Conservation (phyloP, 1,140 invertebrate genomes). For the Coelopa frigida region DNA sequence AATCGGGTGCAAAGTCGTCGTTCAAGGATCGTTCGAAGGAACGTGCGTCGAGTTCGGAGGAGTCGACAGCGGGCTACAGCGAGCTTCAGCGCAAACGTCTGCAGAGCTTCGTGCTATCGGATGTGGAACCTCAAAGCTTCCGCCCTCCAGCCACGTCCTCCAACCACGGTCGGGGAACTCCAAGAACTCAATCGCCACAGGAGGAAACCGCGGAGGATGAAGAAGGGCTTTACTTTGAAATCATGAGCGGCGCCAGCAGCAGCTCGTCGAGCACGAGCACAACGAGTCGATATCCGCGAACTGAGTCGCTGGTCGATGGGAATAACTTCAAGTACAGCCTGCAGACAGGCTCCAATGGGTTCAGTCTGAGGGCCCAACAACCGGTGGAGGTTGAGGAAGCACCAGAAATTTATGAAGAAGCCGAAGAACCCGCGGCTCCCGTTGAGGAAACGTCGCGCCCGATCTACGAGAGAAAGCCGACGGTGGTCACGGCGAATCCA, state of each 20-base stretch:
- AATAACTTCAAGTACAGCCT: slow-evolving; percentile 30
- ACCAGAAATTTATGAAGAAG: too few relatives aligned
- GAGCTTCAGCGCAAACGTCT: slow-evolving; percentile 24
- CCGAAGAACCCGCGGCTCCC: too few relatives aligned
- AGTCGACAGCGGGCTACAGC: not conserved
- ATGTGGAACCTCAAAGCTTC: slow-evolving; percentile 38
- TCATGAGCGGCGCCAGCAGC: slow-evolving; percentile 5
- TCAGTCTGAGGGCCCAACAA: slow-evolving; percentile 23
- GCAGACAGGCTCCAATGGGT: slow-evolving; percentile 27
- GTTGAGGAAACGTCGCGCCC: slow-evolving; percentile 11
- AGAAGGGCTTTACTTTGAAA: not conserved
- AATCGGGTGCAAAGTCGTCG: too few relatives aligned
- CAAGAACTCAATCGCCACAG: not conserved
- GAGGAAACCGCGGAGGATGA: not conserved
- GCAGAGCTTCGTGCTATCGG: slow-evolving; percentile 33
- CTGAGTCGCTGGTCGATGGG: slow-evolving; percentile 14
- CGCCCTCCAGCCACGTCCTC: slow-evolving; percentile 14
- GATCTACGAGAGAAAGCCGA: slow-evolving; percentile 11
- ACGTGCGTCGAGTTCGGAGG: too few relatives aligned
- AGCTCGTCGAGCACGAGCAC: slow-evolving; percentile 7
- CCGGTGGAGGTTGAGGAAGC: too few relatives aligned
- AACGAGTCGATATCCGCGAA: not conserved
- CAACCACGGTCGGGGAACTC: too few relatives aligned
- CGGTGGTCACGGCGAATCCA: too few relatives aligned
- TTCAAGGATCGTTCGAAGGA: too few relatives aligned